Conservation (phyloP, 64 coral and sea anemone species). For the Anthopleura sola region DNA sequence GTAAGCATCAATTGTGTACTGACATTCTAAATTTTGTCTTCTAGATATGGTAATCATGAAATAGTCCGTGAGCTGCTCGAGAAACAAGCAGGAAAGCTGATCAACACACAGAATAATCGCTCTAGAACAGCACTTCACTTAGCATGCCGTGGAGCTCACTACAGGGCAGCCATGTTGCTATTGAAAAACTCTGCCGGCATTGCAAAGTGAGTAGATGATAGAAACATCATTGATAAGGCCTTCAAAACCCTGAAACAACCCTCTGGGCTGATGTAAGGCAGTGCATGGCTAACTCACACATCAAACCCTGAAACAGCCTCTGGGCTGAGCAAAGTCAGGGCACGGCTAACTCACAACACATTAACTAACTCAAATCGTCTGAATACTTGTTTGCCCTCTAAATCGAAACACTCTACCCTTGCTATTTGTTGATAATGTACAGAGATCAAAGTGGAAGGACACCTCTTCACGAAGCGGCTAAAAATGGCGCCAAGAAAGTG, state of each 20-base stretch:
- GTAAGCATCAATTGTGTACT: too few species aligned
- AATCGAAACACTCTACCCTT: not conserved
- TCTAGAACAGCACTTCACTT: conserved; percentile 44
- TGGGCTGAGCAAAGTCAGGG: too few species aligned
- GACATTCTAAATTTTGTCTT: too few species aligned
- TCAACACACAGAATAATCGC: conserved; percentile 44
- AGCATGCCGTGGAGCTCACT: conserved; percentile 29
- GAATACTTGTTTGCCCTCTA: too few species aligned
- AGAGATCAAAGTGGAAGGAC: conserved; percentile 48
- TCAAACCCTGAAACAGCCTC: too few species aligned
- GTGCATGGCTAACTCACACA: too few species aligned
- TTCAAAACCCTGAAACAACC: not conserved
- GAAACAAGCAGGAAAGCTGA: conserved; percentile 29
- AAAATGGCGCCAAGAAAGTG: conserved; percentile 32
- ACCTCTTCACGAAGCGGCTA: conserved; percentile 40
- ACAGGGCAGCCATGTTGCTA: conserved; percentile 23
- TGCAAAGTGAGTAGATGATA: conserved; percentile 15
- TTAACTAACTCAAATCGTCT: too few species aligned
- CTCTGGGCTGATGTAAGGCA: too few species aligned
- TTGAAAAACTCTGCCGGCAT: conserved; percentile 22
- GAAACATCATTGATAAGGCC: too few species aligned
- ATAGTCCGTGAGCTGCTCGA: conserved; percentile 30
- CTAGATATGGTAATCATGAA: conserved; percentile 38
- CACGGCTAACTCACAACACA: too few species aligned
- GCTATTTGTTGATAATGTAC: not conserved